Evolutionary conservation across 2,113 vertebrate species (phyloP).

Genomic region (Alethe castanea): DNA sequence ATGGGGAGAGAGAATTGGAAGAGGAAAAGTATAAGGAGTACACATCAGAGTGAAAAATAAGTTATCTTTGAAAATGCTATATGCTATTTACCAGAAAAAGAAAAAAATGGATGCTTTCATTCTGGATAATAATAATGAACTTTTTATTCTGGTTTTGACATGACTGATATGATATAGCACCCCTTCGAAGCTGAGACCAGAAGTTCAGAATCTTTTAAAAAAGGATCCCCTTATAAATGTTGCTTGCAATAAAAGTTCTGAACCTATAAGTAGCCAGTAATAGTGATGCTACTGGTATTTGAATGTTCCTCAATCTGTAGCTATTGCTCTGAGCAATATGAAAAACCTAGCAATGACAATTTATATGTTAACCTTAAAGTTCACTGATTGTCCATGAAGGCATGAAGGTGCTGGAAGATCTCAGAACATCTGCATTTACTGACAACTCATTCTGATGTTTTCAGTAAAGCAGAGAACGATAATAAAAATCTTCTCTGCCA

Average conservation of each 20-base stretch:
- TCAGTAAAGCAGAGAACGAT: background rate
- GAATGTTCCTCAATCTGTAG: background rate
- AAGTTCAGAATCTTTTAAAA: background rate
- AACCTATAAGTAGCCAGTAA: background rate
- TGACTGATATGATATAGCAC: background rate
- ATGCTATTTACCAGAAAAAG: background rate
- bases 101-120: background rate
- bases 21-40: background rate
- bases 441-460: background rate
- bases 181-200: background rate
- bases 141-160: background rate
- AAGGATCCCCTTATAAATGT: background rate
- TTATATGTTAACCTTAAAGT: background rate
- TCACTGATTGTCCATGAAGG: background rate
- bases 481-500: background rate
- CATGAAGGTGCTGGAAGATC: background rate
- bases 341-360: background rate
- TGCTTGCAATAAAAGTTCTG: background rate
- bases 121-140: background rate
- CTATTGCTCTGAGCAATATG: background rate
- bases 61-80: background rate
- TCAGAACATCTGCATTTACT: background rate
- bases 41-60: background rate
- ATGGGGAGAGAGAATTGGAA: background rate
- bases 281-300: background rate